Evolutionary conservation across 2,888 invertebrate species (phyloP).

Genomic region (Dromius quadrimaculatus): DNA sequence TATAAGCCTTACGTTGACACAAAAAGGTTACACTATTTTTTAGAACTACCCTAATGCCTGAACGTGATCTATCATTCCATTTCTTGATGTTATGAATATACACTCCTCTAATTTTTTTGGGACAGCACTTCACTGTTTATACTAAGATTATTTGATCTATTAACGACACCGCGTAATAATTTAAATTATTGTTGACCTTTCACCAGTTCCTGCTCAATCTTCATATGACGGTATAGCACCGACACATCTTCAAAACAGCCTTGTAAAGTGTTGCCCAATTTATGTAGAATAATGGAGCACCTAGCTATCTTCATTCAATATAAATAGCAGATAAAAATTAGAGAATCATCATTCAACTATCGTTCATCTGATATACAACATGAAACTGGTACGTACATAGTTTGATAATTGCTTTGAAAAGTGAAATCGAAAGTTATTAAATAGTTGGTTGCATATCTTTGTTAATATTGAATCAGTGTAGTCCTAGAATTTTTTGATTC

Average conservation of each 20-base stretch:
- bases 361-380: constrained; percentile 45
- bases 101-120: too few relatives aligned
- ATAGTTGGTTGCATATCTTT: too few relatives aligned
- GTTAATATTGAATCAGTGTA: too few relatives aligned
- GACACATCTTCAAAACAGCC: constrained; percentile 18
- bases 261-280: constrained; percentile 46
- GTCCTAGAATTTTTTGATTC: too few relatives aligned
- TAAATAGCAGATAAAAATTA: constrained; percentile 38
- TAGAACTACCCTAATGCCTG: too few relatives aligned
- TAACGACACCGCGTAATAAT: constrained; percentile 2
- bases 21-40: too few relatives aligned
- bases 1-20: too few relatives aligned
- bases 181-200: constrained; percentile 23
- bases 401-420: not conserved
- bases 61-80: too few relatives aligned
- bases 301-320: constrained; percentile 20
- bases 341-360: constrained; percentile 36
- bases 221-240: not conserved
- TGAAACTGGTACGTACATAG: constrained; percentile 55
- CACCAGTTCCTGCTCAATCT: not conserved
- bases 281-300: constrained; percentile 50
- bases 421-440: not conserved
- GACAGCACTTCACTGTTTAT: too few relatives aligned
- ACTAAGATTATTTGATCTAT: too few relatives aligned
- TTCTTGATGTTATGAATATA: too few relatives aligned